Evolutionary conservation across 2,888 invertebrate species (phyloP).

Genomic region (Abrostola triplasia): DNA sequence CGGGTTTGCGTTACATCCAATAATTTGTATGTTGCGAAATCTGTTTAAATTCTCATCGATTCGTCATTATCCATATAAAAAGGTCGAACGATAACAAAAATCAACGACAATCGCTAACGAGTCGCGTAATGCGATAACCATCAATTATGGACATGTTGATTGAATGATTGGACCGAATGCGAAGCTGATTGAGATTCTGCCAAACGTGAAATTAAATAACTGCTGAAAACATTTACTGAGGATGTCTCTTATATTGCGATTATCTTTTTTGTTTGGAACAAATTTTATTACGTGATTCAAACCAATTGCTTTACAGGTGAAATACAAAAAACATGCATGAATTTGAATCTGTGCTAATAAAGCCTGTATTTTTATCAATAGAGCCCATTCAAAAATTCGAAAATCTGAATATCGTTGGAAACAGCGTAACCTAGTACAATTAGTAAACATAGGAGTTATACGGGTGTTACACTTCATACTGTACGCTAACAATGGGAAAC

Average conservation of each 20-base stretch:
- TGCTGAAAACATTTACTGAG: slow-evolving; percentile 63
- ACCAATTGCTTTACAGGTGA: slow-evolving; percentile 5
- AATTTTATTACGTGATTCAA: slow-evolving; percentile 18
- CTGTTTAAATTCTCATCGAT: slow-evolving; percentile 45
- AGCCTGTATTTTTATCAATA: not conserved
- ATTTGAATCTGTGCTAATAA: slow-evolving; percentile 19
- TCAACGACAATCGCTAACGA: slow-evolving; percentile 71
- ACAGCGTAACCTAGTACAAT: slow-evolving; percentile 6
- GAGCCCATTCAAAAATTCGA: slow-evolving; percentile 5
- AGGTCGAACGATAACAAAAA: slow-evolving; percentile 62
- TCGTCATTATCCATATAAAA: slow-evolving; percentile 53
- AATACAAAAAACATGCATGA: slow-evolving; percentile 4
- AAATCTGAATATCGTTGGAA: slow-evolving; percentile 6
- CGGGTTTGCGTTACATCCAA: slow-evolving; percentile 5
- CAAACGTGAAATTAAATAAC: slow-evolving; percentile 74
- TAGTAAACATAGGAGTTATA: slow-evolving; percentile 13
- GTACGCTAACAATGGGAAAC: slow-evolving; percentile 17
- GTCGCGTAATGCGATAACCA: slow-evolving; percentile 73
- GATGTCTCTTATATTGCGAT: slow-evolving; percentile 44
- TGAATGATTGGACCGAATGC: slow-evolving; percentile 73
- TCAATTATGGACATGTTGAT: slow-evolving; percentile 76
- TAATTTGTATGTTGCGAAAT: slow-evolving; percentile 40
- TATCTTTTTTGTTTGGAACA: slow-evolving; percentile 34
- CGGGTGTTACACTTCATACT: slow-evolving; percentile 14
- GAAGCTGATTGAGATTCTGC: slow-evolving; percentile 72